Percentiles rank a stretch among this genome's conserved stretches.
phyloP scores from a whole-genome alignment of 2,797 vertebrate species.

The Anolis apletophallus region DNA sequence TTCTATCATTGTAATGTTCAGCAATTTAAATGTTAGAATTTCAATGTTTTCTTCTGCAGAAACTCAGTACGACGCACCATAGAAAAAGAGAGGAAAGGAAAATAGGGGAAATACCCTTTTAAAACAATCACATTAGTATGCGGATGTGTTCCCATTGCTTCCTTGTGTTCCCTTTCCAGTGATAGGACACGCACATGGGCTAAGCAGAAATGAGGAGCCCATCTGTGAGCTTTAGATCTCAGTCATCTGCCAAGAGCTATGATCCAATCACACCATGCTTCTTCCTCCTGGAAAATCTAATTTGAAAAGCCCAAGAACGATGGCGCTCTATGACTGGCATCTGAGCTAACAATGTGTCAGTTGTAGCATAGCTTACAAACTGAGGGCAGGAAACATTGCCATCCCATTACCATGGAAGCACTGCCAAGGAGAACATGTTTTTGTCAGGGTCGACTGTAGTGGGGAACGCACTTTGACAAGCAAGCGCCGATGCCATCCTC shows the following conservation, averaged over 20 bases:
- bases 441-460: slow-evolving; percentile 62
- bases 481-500: slow-evolving; percentile 51
- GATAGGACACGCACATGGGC: slow-evolving; percentile 66
- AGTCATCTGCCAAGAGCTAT: slow-evolving; percentile 77
- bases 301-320: slow-evolving; percentile 67
- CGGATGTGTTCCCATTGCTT: slow-evolving; percentile 68
- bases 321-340: slow-evolving; percentile 67
- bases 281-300: slow-evolving; percentile 57
- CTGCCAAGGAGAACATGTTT: slow-evolving; percentile 70
- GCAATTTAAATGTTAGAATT: slow-evolving; percentile 64
- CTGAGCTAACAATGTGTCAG: slow-evolving; percentile 67
- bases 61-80: slow-evolving; percentile 56
- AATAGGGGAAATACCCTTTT: slow-evolving; percentile 73
- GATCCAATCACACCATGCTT: slow-evolving; percentile 65
- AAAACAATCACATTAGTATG: slow-evolving; percentile 80
- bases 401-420: slow-evolving; percentile 33
- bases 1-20: slow-evolving; percentile 34
- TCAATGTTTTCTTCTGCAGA: slow-evolving; percentile 64
- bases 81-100: slow-evolving; percentile 22
- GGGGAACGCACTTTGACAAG: slow-evolving; percentile 64
- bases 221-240: slow-evolving; percentile 84
- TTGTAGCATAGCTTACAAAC: slow-evolving; percentile 53
- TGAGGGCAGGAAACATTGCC: slow-evolving; percentile 51
- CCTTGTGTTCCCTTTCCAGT: slow-evolving; percentile 64
- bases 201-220: slow-evolving; percentile 76